Evolutionary conservation across 2,797 vertebrate species (phyloP).

Genomic region (Spinibarbus caldwelli): DNA sequence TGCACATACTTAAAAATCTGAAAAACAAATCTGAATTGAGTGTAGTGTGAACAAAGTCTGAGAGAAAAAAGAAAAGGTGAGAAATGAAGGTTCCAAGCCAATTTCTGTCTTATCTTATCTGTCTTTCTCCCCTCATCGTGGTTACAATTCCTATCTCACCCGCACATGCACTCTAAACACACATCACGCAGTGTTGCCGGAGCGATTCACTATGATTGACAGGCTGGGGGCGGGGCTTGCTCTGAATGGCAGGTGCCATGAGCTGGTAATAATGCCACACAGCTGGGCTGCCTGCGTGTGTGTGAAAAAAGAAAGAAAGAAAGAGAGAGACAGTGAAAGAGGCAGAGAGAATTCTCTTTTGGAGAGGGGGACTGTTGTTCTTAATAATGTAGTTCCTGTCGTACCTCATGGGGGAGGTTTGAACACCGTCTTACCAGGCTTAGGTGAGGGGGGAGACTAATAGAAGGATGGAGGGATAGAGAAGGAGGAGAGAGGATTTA

Average conservation of each 20-base stretch:
- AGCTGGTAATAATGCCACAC: constrained; percentile 80
- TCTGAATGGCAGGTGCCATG: constrained; percentile 79
- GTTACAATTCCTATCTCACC: constrained; percentile 43
- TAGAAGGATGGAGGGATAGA: constrained; percentile 70
- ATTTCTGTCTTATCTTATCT: constrained; percentile 44
- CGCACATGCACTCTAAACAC: constrained; percentile 32
- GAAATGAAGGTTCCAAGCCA: constrained; percentile 21
- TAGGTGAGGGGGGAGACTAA: constrained; percentile 68
- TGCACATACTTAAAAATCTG: neutral
- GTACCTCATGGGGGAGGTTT: constrained; percentile 57
- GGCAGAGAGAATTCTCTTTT: constrained; percentile 54
- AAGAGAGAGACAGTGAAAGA: constrained; percentile 45
- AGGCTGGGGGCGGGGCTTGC: constrained; percentile 42
- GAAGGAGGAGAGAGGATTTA: constrained; percentile 66
- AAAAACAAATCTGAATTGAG: neutral
- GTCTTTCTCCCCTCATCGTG: constrained; percentile 13
- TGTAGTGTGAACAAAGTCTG: constrained; percentile 17
- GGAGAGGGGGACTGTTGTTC: constrained; percentile 49
- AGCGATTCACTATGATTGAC: constrained; percentile 51
- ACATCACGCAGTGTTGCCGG: constrained; percentile 32
- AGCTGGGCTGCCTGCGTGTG: constrained; percentile 72
- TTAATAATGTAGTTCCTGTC: constrained; percentile 56
- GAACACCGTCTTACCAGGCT: constrained; percentile 60
- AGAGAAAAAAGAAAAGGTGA: constrained; percentile 1
- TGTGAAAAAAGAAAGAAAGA: constrained; percentile 32